Evolutionary conservation across 1,140 invertebrate species (phyloP).

Genomic region (Idris sp.): DNA sequence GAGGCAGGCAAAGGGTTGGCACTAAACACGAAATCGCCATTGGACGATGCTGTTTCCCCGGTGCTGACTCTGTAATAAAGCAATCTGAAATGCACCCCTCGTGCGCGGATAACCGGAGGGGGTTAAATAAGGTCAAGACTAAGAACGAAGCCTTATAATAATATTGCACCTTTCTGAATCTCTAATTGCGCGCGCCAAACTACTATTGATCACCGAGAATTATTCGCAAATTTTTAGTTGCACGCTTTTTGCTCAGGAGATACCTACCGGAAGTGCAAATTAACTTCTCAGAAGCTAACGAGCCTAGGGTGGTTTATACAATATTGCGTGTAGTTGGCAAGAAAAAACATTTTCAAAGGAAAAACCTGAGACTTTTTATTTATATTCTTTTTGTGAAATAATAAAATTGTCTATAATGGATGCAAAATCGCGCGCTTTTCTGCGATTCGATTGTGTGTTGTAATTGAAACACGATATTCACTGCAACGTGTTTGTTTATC

Average conservation of each 20-base stretch:
- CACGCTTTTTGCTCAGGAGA: neutral
- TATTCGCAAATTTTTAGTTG: constrained; percentile 22
- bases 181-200: constrained; percentile 23
- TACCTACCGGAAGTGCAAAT: constrained; percentile 11
- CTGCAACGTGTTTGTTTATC: constrained; percentile 7
- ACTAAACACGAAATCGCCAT: constrained; percentile 15
- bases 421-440: no score
- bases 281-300: no score
- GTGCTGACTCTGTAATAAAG: constrained; percentile 40
- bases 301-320: no score
- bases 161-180: neutral
- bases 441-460: no score
- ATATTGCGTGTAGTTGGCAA: no score
- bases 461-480: neutral
- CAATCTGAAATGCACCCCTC: constrained; percentile 60
- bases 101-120: neutral
- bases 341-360: no score
- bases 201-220: constrained; percentile 22
- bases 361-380: no score
- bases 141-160: no score
- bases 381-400: no score
- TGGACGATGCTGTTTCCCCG: constrained; percentile 27
- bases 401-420: no score
- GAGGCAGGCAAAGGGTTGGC: constrained; percentile 13
- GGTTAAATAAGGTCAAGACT: constrained; percentile 50